Evolutionary conservation across 2,888 invertebrate species (phyloP).

Genomic region (Tanytarsus gracilentus): DNA sequence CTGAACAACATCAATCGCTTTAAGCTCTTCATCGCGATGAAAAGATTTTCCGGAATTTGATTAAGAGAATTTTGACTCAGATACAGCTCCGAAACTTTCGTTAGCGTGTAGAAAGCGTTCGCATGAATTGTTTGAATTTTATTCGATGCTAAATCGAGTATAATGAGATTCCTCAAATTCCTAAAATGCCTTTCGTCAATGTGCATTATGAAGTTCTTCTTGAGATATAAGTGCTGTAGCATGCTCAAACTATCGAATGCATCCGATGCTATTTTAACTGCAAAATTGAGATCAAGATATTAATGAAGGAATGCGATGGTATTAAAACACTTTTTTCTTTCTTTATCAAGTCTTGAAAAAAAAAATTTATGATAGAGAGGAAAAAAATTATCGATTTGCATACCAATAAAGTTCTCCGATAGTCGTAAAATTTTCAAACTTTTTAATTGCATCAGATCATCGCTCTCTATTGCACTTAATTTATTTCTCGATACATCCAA

Average conservation of each 20-base stretch:
- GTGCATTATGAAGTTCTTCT: constrained; percentile 43
- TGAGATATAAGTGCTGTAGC: constrained; percentile 42
- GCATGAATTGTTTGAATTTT: constrained; percentile 40
- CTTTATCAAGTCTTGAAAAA: too few relatives aligned
- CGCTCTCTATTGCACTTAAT: constrained; percentile 46
- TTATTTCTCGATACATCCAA: constrained; percentile 57
- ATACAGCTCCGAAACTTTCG: constrained; percentile 45
- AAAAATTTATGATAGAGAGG: too few relatives aligned
- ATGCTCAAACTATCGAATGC: constrained; percentile 37
- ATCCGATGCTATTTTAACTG: constrained; percentile 38
- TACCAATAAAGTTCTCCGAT: constrained; percentile 50
- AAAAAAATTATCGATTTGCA: background rate
- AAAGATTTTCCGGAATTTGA: constrained; percentile 44
- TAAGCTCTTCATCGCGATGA: constrained; percentile 43
- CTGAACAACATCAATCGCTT: constrained; percentile 48
- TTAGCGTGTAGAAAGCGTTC: constrained; percentile 44
- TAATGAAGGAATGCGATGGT: background rate
- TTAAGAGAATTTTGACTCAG: constrained; percentile 50
- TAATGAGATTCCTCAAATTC: constrained; percentile 35
- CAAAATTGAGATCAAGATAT: constrained; percentile 29
- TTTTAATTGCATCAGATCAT: constrained; percentile 45
- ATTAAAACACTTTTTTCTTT: constrained; percentile 5
- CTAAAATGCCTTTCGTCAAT: constrained; percentile 40
- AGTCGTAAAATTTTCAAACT: constrained; percentile 51
- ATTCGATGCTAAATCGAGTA: constrained; percentile 40